Percentiles rank a stretch among this genome's conserved stretches.
phyloP scores from a whole-genome alignment of 2,888 invertebrate genomes.

The Apocheima hispidaria region DNA sequence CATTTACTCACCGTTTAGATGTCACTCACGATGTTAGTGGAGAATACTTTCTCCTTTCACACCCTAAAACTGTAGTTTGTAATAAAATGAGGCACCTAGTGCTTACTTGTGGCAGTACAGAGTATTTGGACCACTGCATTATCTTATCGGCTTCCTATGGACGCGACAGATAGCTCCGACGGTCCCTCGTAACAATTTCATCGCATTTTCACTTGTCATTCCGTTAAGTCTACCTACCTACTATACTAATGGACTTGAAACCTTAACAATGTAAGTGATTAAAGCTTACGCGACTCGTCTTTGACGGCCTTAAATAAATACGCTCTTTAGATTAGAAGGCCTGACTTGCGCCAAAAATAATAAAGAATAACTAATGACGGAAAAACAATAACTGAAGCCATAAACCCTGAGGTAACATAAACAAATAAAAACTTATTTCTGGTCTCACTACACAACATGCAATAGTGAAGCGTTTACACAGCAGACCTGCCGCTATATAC shows the following conservation, averaged over 20 bases:
- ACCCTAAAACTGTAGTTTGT: conserved; percentile 59
- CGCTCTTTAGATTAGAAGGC: conserved; percentile 64
- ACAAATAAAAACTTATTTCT: conserved; percentile 81
- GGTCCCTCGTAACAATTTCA: conserved; percentile 48
- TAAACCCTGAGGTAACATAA: conserved; percentile 76
- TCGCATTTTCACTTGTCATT: conserved; percentile 36
- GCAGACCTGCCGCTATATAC: conserved; percentile 73
- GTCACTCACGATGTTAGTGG: conserved; percentile 50
- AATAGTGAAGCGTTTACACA: conserved; percentile 76
- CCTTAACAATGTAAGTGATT: conserved; percentile 65
- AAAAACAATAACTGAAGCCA: conserved; percentile 71
- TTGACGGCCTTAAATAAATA: conserved; percentile 52
- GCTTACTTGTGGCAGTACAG: conserved; percentile 46
- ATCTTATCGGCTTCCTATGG: conserved; percentile 63
- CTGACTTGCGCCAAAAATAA: conserved; percentile 71
- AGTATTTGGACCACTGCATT: conserved; percentile 31
- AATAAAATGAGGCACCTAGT: conserved; percentile 59
- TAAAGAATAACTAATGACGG: conserved; percentile 64
- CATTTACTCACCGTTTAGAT: conserved; percentile 61
- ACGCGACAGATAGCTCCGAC: conserved; percentile 44
- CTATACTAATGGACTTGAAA: conserved; percentile 62
- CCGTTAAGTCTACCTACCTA: conserved; percentile 39
- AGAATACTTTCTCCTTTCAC: conserved; percentile 73
- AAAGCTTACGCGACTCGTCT: conserved; percentile 62
- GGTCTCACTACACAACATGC: conserved; percentile 79